Evolutionary conservation across 2,797 vertebrate species (phyloP).

Genomic region (Chaetodon trifasciatus): DNA sequence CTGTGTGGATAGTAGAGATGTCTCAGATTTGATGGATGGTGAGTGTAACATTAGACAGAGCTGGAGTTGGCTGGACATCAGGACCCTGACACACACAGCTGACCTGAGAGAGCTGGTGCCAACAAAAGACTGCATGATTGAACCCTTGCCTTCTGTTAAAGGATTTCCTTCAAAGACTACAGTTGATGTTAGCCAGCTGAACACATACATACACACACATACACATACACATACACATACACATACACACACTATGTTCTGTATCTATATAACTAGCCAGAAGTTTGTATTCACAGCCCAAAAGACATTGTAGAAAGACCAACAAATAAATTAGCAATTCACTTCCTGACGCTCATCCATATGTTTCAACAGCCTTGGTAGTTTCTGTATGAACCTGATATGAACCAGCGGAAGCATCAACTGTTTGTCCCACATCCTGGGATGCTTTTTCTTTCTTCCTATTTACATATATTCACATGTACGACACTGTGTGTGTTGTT

Average conservation of each 20-base stretch:
- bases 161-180: not conserved
- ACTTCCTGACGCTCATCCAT: not conserved
- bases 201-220: not conserved
- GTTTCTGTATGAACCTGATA: not conserved
- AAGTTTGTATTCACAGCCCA: not conserved
- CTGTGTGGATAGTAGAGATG: not conserved
- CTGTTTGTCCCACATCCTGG: not conserved
- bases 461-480: too few species aligned
- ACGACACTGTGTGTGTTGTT: too few species aligned
- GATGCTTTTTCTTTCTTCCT: not conserved
- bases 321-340: not conserved
- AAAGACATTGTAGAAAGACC: not conserved
- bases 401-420: slow-evolving; percentile 13
- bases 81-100: slow-evolving; percentile 17
- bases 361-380: not conserved
- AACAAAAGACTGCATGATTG: not conserved
- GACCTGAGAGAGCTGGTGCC: slow-evolving; percentile 1
- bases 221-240: too few species aligned
- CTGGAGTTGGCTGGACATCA: slow-evolving; percentile 7
- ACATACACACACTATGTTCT: not conserved
- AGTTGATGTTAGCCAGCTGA: not conserved
- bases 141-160: not conserved
- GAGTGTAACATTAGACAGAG: slow-evolving; percentile 52
- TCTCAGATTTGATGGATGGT: not conserved
- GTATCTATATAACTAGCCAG: not conserved